phyloP scores from a whole-genome alignment of 2,888 invertebrate genomes.

The Conus canariensis region DNA sequence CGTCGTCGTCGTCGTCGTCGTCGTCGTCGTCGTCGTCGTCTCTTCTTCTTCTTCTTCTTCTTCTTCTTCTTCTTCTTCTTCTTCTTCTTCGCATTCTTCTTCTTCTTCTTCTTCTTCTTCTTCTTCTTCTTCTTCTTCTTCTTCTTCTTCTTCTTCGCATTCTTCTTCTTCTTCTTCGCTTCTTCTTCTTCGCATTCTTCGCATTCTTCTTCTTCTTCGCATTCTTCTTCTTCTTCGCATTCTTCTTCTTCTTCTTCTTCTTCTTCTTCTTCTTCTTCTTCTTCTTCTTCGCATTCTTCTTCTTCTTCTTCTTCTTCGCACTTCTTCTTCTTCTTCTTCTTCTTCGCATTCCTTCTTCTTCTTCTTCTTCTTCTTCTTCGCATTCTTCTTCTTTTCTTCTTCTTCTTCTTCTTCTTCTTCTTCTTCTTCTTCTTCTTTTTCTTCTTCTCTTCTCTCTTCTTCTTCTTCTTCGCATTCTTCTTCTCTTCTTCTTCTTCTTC shows the following conservation, averaged over 20 bases:
- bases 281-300: background rate
- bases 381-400: background rate
- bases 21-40: no score
- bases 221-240: background rate
- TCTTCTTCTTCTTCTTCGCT: no score
- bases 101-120: no score
- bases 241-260: background rate
- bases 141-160: no score
- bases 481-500: background rate
- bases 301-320: background rate
- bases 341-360: background rate
- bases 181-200: background rate
- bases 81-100: no score
- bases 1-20: no score
- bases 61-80: no score
- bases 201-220: background rate
- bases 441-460: background rate
- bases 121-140: no score
- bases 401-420: background rate
- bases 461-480: background rate
- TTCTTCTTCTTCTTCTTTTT: background rate
- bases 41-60: no score
- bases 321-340: no score
- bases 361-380: background rate
- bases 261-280: background rate